phyloP scores from a whole-genome alignment of 2,113 vertebrate species.

The Pyxicephalus adspersus region DNA sequence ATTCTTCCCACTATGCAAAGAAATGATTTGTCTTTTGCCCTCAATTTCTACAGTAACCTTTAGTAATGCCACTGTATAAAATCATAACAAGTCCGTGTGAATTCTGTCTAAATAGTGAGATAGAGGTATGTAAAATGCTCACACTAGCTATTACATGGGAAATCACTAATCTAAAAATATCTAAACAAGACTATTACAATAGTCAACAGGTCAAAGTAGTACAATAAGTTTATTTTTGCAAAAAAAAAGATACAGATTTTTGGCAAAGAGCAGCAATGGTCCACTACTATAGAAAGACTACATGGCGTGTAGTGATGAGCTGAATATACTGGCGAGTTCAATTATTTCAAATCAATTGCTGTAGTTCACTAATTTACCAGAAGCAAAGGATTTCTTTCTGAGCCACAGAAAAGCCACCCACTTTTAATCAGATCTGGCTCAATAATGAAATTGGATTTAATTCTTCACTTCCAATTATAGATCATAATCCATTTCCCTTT shows the following conservation, averaged over 20 bases:
- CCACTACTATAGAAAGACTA: constrained; percentile 6
- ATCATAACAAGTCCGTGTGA: too few species aligned
- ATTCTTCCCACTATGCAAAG: too few species aligned
- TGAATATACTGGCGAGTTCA: constrained; percentile 17
- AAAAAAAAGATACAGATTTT: not conserved
- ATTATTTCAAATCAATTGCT: constrained; percentile 37
- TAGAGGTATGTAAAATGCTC: too few species aligned
- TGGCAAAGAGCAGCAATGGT: not conserved
- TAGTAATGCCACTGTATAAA: too few species aligned
- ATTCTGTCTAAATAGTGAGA: too few species aligned
- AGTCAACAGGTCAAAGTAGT: too few species aligned
- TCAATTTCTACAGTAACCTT: too few species aligned
- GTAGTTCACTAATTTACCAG: constrained; percentile 32
- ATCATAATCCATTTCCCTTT: constrained; percentile 55
- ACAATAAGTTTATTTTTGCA: not conserved
- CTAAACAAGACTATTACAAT: not conserved
- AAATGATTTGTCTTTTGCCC: too few species aligned
- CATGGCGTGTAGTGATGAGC: not conserved
- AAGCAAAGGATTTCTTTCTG: constrained; percentile 35
- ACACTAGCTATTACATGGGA: not conserved
- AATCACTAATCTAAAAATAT: not conserved
- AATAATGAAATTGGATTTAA: constrained; percentile 60
- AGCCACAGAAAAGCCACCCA: constrained; percentile 49
- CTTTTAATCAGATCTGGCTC: constrained; percentile 50
- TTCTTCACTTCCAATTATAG: constrained; percentile 58